Evolutionary conservation across 2,113 vertebrate genomes (phyloP).

Genomic region (Datnioides undecimradiatus): DNA sequence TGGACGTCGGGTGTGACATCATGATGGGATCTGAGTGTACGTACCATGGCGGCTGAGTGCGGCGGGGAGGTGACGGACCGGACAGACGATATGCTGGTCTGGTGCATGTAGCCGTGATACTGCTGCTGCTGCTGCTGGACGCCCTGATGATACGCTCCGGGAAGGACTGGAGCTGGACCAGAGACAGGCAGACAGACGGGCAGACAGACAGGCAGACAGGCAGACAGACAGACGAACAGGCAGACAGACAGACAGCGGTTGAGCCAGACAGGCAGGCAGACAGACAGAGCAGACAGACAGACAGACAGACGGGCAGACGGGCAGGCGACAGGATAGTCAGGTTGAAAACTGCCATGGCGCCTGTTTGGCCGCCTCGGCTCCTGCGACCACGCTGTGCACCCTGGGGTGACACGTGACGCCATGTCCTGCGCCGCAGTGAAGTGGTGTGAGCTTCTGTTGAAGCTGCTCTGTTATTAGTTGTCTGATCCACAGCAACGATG

Average conservation of each 20-base stretch:
- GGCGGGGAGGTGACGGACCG: slow-evolving; percentile 91
- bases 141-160: slow-evolving; percentile 91
- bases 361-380: background rate
- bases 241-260: too few relatives aligned
- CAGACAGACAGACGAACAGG: too few relatives aligned
- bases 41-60: slow-evolving; percentile 87
- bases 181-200: slow-evolving; percentile 25
- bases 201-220: too few relatives aligned
- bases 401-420: too few relatives aligned
- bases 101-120: slow-evolving; percentile 93
- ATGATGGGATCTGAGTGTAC: background rate
- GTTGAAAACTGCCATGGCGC: background rate
- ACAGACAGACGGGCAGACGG: too few relatives aligned
- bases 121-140: slow-evolving; percentile 89
- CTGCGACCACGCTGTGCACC: background rate
- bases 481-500: too few relatives aligned
- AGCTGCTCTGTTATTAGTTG: too few relatives aligned
- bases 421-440: too few relatives aligned
- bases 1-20: too few relatives aligned
- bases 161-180: slow-evolving; percentile 88
- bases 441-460: too few relatives aligned
- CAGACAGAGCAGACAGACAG: too few relatives aligned
- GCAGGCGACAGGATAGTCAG: background rate
- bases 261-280: too few relatives aligned
- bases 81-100: slow-evolving; percentile 92